Evolutionary conservation across 2,113 vertebrate species (phyloP).

Genomic region (Illadopsis cleaveri): DNA sequence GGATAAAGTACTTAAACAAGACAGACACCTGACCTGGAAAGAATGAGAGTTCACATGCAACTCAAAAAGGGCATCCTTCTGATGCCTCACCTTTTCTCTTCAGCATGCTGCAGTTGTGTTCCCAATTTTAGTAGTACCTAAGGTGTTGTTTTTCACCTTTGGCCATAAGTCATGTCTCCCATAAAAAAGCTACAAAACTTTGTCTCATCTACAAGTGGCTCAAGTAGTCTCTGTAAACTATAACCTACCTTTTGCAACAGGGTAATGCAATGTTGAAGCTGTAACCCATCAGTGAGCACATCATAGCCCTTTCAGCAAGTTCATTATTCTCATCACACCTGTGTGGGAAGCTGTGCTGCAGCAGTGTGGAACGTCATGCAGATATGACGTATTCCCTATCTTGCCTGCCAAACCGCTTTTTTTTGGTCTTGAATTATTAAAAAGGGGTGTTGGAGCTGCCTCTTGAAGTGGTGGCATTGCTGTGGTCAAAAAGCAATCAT

Average conservation of each 20-base stretch:
- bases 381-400: background rate
- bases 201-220: background rate
- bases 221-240: background rate
- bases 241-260: background rate
- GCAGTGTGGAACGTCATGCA: background rate
- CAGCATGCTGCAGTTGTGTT: background rate
- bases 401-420: background rate
- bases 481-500: background rate
- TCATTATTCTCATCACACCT: background rate
- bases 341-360: background rate
- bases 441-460: background rate
- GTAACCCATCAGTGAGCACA: background rate
- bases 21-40: background rate
- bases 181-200: background rate
- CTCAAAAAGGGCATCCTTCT: background rate
- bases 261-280: background rate
- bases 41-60: background rate
- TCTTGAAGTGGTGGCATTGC: background rate
- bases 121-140: background rate
- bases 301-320: background rate
- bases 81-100: background rate
- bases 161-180: background rate
- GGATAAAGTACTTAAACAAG: background rate
- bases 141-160: background rate
- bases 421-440: background rate